Conservation (phyloP, 2,113 vertebrate species). For the Microtus pennsylvanicus region DNA sequence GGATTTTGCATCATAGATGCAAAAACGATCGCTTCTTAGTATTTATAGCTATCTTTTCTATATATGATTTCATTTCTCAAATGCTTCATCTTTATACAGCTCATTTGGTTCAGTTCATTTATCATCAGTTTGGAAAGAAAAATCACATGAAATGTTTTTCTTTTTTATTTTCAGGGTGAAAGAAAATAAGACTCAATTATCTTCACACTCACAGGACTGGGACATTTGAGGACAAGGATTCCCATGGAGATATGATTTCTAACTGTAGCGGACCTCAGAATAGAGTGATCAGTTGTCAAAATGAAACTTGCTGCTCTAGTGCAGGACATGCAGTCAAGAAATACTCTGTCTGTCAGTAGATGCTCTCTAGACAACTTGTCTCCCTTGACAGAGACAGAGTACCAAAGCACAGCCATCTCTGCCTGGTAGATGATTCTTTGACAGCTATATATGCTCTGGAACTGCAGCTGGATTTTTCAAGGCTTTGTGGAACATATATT, state of each 20-base stretch:
- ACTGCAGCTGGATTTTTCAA: background rate
- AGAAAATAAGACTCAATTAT: slow-evolving; percentile 33
- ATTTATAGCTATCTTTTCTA: background rate
- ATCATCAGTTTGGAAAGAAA: background rate
- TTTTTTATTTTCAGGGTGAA: background rate
- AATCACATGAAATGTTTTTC: slow-evolving; percentile 6
- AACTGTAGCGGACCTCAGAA: background rate
- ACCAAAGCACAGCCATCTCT: background rate
- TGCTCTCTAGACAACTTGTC: background rate
- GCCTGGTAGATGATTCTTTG: background rate
- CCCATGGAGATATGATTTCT: background rate
- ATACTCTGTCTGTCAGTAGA: background rate
- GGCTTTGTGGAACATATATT: background rate
- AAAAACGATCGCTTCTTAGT: slow-evolving; percentile 16
- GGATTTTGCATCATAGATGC: slow-evolving; percentile 13
- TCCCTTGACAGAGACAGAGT: background rate
- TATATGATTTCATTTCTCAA: slow-evolving; percentile 37
- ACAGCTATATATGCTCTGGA: background rate
- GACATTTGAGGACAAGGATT: background rate
- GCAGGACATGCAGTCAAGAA: background rate
- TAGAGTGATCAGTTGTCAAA: background rate
- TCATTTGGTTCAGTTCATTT: slow-evolving; percentile 20
- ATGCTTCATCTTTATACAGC: background rate
- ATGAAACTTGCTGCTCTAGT: background rate
- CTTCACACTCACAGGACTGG: background rate